Evolutionary conservation across 2,113 vertebrate species (phyloP), one percentile per base, ranked within the genome.

Genomic region (Trogon melanurus): DNA sequence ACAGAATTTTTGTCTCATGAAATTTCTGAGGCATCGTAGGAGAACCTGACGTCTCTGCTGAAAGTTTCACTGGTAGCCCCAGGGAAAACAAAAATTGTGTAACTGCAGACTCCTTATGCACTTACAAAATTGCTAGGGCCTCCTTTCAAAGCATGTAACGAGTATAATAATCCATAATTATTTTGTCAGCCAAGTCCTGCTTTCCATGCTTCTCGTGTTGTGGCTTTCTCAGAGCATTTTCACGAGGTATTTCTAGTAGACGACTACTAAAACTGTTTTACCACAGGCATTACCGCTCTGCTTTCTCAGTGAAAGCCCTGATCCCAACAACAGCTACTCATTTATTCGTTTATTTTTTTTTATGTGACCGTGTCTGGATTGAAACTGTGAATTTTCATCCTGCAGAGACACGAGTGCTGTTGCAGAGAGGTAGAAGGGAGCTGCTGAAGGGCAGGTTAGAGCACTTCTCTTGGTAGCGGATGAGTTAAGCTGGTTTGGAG

Each of bases 221-320:
- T 45, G 51, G 44, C 38, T 89, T 29, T 50, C 41, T 85, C 65
- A 25, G 48, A 34, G 16, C 36, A 14, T 81, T 87, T 64, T 51
- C 20, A 15, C 45, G 56, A 50, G 47, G 2, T 15, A 8, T 2
- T 88, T 51, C 34, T 64, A 1, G 0, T 13, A 67, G 36, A 8
- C 50, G 14, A 12, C 72, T 34, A 1, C 15, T 58, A 16, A 44
- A 16, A 34, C 71, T 38, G 8, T 45, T 32, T 50, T 6, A 5
- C 18, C 36, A 22, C 34, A 36, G 60, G 32, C 30, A 2, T 50
- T 54, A 4, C 27, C 78, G 13, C 21, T 72, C n/a, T 22, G 7
- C 57, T 71, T 91, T 8, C 45, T 38, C 34, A 4, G 1, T 34
- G 58, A 34, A 45, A 57, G n/a, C 1, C 1, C 3, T 0, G 2